Evolutionary conservation across 1,140 invertebrate genomes (phyloP).

Genomic region (Sitophilus oryzae): DNA sequence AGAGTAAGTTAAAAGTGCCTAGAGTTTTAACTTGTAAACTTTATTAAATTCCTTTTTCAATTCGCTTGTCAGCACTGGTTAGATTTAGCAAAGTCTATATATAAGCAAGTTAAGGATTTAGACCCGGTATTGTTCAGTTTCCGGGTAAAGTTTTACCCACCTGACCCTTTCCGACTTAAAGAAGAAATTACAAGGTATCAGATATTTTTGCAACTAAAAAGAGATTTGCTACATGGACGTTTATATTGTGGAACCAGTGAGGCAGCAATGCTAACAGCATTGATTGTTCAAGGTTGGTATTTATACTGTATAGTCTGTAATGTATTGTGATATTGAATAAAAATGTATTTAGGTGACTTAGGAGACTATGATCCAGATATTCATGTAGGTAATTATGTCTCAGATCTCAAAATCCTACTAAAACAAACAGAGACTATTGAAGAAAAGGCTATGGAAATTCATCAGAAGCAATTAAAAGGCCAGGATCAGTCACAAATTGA

Average conservation of each 20-base stretch:
- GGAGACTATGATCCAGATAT: slow-evolving; percentile 90
- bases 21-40: not conserved
- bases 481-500: slow-evolving; percentile 72
- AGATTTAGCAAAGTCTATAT: slow-evolving; percentile 86
- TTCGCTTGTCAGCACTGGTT: slow-evolving; percentile 79
- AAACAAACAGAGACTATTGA: slow-evolving; percentile 90
- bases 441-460: slow-evolving; percentile 82
- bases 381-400: slow-evolving; percentile 84
- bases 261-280: slow-evolving; percentile 82
- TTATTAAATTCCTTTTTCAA: not conserved
- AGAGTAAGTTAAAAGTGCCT: slow-evolving; percentile 57
- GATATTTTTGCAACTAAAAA: slow-evolving; percentile 88
- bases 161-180: slow-evolving; percentile 76
- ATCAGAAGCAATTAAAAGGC: slow-evolving; percentile 71
- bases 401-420: slow-evolving; percentile 82
- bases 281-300: slow-evolving; percentile 81
- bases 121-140: slow-evolving; percentile 86
- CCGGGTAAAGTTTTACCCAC: slow-evolving; percentile 91
- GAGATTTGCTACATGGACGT: slow-evolving; percentile 90
- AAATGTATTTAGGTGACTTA: slow-evolving; percentile 71
- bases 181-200: slow-evolving; percentile 88
- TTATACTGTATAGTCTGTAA: not conserved
- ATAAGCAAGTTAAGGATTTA: slow-evolving; percentile 92
- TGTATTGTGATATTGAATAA: not conserved
- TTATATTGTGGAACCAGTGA: slow-evolving; percentile 86